Evolutionary conservation across 2,113 vertebrate genomes (phyloP).

Genomic region (Climacteris rufus): DNA sequence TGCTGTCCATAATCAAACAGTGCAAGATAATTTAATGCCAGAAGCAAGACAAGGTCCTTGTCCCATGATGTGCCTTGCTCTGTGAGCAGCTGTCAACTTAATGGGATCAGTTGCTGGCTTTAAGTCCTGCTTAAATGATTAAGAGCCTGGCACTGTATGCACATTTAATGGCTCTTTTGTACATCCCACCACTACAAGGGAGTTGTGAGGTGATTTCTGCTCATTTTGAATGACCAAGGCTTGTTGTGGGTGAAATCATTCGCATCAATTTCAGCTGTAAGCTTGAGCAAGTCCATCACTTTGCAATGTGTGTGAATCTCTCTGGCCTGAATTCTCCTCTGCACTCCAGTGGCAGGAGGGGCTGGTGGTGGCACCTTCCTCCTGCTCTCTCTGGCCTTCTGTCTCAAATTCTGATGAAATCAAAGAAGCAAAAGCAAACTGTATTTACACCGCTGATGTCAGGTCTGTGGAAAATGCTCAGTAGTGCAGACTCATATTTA

Average conservation of each 20-base stretch:
- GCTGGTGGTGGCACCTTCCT: not conserved
- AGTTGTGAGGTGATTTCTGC: slow-evolving; percentile 30
- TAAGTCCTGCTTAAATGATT: not conserved
- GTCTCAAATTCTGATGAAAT: not conserved
- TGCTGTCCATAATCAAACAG: not conserved
- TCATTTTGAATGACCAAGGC: not conserved
- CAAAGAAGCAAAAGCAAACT: not conserved
- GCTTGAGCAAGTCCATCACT: not conserved
- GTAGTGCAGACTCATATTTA: not conserved
- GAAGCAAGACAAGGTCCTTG: not conserved
- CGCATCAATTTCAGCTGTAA: not conserved
- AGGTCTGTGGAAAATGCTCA: not conserved
- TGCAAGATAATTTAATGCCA: not conserved
- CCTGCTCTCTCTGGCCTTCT: not conserved
- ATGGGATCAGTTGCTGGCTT: not conserved
- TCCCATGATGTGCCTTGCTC: fast-evolving
- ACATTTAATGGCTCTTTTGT: not conserved
- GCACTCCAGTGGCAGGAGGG: not conserved
- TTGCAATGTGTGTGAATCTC: not conserved
- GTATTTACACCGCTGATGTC: not conserved
- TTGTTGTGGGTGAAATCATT: not conserved
- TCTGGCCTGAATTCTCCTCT: not conserved
- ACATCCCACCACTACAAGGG: not conserved
- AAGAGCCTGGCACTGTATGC: not conserved
- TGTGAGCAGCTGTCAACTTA: not conserved